Conservation (phyloP, 1,140 invertebrate genomes). For the Drosophila baimaii region DNA sequence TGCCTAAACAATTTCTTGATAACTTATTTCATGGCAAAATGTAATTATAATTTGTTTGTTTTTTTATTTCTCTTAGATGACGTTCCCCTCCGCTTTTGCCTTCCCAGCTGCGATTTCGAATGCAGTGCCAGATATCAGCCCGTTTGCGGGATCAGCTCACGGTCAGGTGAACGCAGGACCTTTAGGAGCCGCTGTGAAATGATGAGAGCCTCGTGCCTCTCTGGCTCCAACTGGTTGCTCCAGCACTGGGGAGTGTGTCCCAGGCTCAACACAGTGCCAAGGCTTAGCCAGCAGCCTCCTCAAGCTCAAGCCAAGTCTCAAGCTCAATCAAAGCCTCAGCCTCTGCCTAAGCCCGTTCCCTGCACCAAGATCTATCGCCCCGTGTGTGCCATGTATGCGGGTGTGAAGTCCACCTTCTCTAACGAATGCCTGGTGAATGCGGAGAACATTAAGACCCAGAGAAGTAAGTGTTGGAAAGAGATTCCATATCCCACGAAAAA, state of each 20-base stretch:
- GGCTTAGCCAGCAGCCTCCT: constrained; percentile 13
- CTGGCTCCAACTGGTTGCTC: constrained; percentile 54
- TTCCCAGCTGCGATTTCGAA: constrained; percentile 64
- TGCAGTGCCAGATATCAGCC: constrained; percentile 37
- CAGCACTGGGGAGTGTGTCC: constrained; percentile 57
- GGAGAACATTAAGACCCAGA: constrained; percentile 67
- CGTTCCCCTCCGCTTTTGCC: constrained; percentile 50
- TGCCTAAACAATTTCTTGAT: neutral
- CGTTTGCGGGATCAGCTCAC: constrained; percentile 59
- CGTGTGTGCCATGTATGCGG: constrained; percentile 70
- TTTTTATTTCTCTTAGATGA: constrained; percentile 37
- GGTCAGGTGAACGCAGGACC: constrained; percentile 31
- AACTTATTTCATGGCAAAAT: neutral
- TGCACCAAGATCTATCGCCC: constrained; percentile 75
- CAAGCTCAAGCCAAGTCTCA: constrained; percentile 11
- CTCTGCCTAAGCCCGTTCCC: constrained; percentile 53
- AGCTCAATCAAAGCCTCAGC: constrained; percentile 12
- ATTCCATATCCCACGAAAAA: too few relatives aligned
- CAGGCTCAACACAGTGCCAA: constrained; percentile 10
- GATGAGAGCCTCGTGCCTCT: constrained; percentile 48
- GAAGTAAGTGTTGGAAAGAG: constrained; percentile 39
- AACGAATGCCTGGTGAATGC: constrained; percentile 79
- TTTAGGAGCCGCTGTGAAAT: constrained; percentile 71
- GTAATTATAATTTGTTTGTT: neutral
- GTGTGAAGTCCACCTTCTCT: constrained; percentile 76